A percentile compares a stretch with the other conserved stretches of the same genome.
phyloP scores from a whole-genome alignment of 2,888 invertebrate species.

The Theretra japonica region DNA sequence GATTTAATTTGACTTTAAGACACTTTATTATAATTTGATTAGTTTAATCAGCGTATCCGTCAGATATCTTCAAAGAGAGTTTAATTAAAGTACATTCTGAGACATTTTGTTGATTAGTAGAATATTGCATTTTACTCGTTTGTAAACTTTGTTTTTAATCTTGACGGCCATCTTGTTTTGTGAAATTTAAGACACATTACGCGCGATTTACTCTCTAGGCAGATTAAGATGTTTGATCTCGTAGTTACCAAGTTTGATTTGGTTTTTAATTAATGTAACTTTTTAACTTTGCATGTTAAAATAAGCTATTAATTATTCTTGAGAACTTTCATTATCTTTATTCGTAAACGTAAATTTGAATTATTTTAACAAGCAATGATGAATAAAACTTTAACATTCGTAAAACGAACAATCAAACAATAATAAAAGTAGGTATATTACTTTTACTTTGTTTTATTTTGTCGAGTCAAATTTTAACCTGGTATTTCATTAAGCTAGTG shows the following conservation, averaged over 20 bases:
- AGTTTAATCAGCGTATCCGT: background rate
- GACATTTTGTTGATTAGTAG: background rate
- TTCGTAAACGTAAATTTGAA: too few species aligned
- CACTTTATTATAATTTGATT: background rate
- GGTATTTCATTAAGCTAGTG: too few species aligned
- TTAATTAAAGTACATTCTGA: constrained; percentile 12
- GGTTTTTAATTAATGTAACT: background rate
- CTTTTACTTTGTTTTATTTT: too few species aligned
- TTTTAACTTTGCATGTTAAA: background rate
- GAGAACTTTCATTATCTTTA: too few species aligned
- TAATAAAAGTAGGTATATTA: too few species aligned
- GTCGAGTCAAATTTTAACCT: too few species aligned
- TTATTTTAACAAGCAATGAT: too few species aligned
- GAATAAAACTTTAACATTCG: too few species aligned
- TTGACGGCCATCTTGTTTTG: background rate
- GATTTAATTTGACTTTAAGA: background rate
- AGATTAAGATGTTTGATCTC: background rate
- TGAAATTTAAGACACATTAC: background rate
- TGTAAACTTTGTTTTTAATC: constrained; percentile 4
- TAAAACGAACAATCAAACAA: too few species aligned
- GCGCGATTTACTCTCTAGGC: background rate
- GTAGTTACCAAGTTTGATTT: background rate
- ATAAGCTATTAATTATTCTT: too few species aligned
- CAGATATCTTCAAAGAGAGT: background rate
- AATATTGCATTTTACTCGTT: background rate